phyloP scores from a whole-genome alignment of 2,797 vertebrate genomes.

The Luscinia luscinia region DNA sequence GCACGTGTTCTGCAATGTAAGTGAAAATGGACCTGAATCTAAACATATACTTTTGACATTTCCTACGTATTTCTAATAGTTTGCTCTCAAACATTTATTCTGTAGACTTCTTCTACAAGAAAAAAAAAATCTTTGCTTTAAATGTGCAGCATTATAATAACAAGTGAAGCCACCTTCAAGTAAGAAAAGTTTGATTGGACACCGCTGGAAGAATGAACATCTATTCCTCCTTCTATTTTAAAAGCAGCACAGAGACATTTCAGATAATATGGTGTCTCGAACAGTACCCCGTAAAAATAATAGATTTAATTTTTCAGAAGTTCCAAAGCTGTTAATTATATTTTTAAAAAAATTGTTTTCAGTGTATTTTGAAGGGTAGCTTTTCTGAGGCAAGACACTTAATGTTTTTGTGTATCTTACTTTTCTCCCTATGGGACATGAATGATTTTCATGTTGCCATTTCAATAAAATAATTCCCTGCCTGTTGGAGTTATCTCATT shows the following conservation, averaged over 20 bases:
- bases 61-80: not conserved
- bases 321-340: not conserved
- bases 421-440: conserved; percentile 14
- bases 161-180: not conserved
- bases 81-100: not conserved
- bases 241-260: not conserved
- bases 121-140: not conserved
- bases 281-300: not conserved
- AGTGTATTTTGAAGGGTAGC: not conserved
- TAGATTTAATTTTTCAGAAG: not conserved
- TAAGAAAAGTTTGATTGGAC: not conserved
- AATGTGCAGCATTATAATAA: not conserved
- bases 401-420: conserved; percentile 8
- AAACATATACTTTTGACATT: conserved; percentile 4
- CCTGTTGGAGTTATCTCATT: not conserved
- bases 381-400: conserved; percentile 18
- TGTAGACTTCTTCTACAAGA: not conserved
- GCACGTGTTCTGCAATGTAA: not conserved
- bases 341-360: not conserved
- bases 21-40: conserved; percentile 12
- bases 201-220: not conserved
- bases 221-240: not conserved
- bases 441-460: conserved; percentile 61
- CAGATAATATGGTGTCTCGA: not conserved
- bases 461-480: conserved; percentile 41